Conservation (phyloP, 2,888 invertebrate genomes). For the Eutolmus rufibarbis region DNA sequence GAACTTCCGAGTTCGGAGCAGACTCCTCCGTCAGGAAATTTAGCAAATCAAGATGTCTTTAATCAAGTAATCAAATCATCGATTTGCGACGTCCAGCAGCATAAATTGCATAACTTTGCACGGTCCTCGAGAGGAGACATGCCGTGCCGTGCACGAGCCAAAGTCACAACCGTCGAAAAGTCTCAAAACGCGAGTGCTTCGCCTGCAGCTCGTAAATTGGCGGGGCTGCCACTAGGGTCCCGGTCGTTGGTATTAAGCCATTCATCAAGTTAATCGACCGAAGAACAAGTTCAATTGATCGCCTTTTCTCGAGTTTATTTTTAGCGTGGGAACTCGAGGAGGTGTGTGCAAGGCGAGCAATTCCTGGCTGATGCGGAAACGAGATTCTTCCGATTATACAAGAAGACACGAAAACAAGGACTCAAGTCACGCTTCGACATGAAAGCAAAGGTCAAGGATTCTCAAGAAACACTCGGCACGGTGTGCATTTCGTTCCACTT, state of each 20-base stretch:
- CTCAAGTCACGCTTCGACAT: not conserved
- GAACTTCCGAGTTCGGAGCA: not conserved
- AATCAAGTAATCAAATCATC: not conserved
- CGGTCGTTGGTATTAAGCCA: not conserved
- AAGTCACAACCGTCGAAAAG: not conserved
- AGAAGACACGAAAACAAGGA: not conserved
- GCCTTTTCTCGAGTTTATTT: not conserved
- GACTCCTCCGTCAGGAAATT: not conserved
- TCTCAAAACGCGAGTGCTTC: not conserved
- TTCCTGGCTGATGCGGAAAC: not conserved
- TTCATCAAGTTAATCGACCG: slow-evolving; percentile 13
- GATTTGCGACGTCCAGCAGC: not conserved
- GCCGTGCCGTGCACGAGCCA: not conserved
- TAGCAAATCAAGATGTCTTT: not conserved
- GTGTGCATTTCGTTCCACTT: not conserved
- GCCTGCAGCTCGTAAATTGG: not conserved
- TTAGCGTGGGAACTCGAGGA: not conserved
- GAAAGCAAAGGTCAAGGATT: not conserved
- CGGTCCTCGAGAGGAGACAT: not conserved
- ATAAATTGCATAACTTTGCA: not conserved
- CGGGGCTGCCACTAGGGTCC: not conserved
- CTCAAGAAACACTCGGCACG: not conserved
- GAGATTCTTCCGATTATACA: not conserved
- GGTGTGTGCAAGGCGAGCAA: not conserved
- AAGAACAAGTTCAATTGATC: slow-evolving; percentile 17